Base-by-base conservation (phyloP, 2,797 vertebrate genomes). In the Tachyglossus aculeatus region DNA sequence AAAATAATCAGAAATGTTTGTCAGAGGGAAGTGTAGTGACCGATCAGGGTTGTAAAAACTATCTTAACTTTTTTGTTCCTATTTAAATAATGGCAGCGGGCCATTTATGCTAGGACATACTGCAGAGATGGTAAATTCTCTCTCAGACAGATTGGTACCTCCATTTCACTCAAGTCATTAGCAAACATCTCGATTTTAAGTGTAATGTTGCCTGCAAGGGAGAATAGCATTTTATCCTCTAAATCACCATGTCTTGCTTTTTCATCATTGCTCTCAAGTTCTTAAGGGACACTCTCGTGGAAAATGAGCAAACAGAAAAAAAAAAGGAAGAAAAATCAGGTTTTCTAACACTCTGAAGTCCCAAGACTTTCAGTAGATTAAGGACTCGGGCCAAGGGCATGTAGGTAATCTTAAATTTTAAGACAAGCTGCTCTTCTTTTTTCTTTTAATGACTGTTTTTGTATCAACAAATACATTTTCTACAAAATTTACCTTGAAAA, bases 301-400 rank as follows among this genome's bases (percentile, higher is more conserved):
- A 84, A 86, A 85, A 86, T 67, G 45, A 79, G 66, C 78, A 78
- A 81, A 74, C 71, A 55, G 24, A 24, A 57, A 2, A 74, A 81
- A 64, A 36, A 74, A 38, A 87, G 72, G 83, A 75, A 70, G 78
- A 79, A 86, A 87, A 78, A 76, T 80, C 79, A 81, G 53, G 36
- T 67, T 67, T 72, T 82, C 80, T 85, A 90, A 83, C 64, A 38
- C 71, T 79, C 77, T 77, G 71, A 90, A 86, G 81, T 75, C 81
- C 82, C 58, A 48, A 74, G 79, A 77, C 66, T 89, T 71, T 86
- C 83, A 68, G 71, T 69, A 91, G 84, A 86, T 89, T 83, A 88
- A 86, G 78, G 83, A 75, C 60, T 87, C 71, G 72, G 60, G 43
- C 48, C 50, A 70, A 86, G 65, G 77, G 67, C 72, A 88, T 71